These are phyloP conservation scores for Palythoa grandiflora DNA, from an alignment of 92 coral and sea anemone genomes.

Conservation along the genomic window DNA sequence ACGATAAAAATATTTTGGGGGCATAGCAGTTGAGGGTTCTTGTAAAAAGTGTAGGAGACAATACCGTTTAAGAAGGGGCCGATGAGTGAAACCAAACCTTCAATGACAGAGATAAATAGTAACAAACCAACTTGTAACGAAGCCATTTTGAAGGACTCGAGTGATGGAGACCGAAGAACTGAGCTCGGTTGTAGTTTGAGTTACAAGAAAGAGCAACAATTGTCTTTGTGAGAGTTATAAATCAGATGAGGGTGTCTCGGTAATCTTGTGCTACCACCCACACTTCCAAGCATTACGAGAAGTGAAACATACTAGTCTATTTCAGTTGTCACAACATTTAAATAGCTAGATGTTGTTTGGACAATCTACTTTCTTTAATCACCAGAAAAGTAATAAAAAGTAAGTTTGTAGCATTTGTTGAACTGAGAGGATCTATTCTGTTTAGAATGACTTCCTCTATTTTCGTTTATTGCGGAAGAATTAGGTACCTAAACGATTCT, in stretches of 20 bases:
- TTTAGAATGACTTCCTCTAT: not conserved
- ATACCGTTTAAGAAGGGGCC: constrained; percentile 62
- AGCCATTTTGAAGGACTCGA: not conserved
- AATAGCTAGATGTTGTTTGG: too few relatives aligned
- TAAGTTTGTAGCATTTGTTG: not conserved
- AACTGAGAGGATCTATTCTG: not conserved
- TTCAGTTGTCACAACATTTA: too few relatives aligned
- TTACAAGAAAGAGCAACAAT: too few relatives aligned
- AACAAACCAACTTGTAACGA: constrained; percentile 2
- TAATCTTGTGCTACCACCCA: too few relatives aligned
- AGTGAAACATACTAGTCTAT: too few relatives aligned
- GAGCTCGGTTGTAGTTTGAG: too few relatives aligned
- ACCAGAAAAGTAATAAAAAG: not conserved
- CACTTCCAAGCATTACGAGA: too few relatives aligned
- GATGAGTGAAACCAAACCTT: constrained; percentile 44
- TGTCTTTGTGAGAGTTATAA: not conserved
- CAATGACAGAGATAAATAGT: not conserved
- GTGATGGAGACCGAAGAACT: not conserved
- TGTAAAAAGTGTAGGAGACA: constrained; percentile 53
- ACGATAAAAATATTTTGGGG: too few relatives aligned
- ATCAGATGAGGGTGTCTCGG: too few relatives aligned
- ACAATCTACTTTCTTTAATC: too few relatives aligned
- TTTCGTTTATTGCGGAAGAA: not conserved
- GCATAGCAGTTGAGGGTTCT: constrained; percentile 26
- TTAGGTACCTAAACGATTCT: not conserved